Conservation (phyloP, 2,113 vertebrate genomes). For the Lates calcarifer region DNA sequence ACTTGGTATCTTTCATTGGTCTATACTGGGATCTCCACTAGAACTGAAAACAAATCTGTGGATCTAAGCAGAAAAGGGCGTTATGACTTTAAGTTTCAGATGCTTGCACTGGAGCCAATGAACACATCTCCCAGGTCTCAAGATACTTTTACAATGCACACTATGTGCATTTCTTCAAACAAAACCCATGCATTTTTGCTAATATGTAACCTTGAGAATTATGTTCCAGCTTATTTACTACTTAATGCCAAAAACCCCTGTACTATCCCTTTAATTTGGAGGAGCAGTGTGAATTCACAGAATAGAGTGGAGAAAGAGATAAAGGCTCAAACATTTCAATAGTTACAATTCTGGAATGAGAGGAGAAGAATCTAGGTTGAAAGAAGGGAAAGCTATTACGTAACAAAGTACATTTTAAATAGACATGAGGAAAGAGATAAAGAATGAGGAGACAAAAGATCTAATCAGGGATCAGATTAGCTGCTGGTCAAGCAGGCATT, state of each 20-base stretch:
- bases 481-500: neutral
- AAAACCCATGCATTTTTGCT: no score
- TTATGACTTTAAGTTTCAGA: neutral
- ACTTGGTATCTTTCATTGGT: neutral
- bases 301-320: neutral
- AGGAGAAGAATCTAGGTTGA: neutral
- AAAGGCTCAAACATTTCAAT: neutral
- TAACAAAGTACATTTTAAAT: neutral
- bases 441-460: neutral
- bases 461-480: slow-evolving; percentile 21
- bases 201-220: neutral
- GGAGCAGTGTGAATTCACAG: neutral
- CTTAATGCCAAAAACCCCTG: no score
- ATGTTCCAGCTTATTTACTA: neutral
- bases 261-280: neutral
- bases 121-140: no score
- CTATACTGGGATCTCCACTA: neutral
- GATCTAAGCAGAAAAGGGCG: neutral
- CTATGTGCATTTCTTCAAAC: no score
- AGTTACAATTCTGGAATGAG: neutral
- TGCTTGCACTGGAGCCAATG: neutral
- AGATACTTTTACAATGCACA: neutral
- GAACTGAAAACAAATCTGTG: neutral
- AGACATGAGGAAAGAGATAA: neutral
- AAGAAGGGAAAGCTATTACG: neutral